Conservation (phyloP, 2,888 invertebrate species). For the Coremacera marginata region DNA sequence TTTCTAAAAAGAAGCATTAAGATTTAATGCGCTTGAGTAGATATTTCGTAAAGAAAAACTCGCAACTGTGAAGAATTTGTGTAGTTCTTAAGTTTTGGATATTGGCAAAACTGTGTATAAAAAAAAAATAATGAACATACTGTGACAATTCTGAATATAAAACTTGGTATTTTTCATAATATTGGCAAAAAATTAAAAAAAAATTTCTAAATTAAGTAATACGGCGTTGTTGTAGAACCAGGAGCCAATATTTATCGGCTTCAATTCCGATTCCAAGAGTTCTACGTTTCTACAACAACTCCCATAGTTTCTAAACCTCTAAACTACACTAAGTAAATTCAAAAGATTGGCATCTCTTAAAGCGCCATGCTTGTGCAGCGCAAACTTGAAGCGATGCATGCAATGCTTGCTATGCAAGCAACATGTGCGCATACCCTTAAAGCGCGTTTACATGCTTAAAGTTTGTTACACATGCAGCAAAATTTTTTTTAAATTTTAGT, state of each 20-base stretch:
- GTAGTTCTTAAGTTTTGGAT: constrained; percentile 12
- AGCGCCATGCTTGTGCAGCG: neutral
- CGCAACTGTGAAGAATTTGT: constrained; percentile 61
- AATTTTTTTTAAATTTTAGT: no score
- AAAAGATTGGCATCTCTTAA: neutral
- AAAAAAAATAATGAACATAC: constrained; percentile 38
- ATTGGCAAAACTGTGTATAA: constrained; percentile 22
- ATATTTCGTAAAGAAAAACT: constrained; percentile 47
- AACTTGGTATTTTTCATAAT: constrained; percentile 54
- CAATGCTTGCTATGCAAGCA: no score
- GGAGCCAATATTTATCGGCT: no score
- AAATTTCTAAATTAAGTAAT: constrained; percentile 1
- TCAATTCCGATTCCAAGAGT: no score
- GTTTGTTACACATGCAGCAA: no score
- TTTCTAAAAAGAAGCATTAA: constrained; percentile 29
- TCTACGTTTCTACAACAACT: no score
- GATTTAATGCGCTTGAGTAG: neutral
- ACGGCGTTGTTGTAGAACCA: no score
- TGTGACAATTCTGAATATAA: constrained; percentile 58
- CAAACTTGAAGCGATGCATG: no score
- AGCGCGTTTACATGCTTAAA: no score
- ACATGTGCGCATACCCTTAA: no score
- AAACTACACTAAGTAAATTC: neutral
- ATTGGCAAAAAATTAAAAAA: constrained; percentile 9
- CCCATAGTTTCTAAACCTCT: neutral